phyloP scores from a whole-genome alignment of 1,140 invertebrate species.

The Zaprionus ornatus region DNA sequence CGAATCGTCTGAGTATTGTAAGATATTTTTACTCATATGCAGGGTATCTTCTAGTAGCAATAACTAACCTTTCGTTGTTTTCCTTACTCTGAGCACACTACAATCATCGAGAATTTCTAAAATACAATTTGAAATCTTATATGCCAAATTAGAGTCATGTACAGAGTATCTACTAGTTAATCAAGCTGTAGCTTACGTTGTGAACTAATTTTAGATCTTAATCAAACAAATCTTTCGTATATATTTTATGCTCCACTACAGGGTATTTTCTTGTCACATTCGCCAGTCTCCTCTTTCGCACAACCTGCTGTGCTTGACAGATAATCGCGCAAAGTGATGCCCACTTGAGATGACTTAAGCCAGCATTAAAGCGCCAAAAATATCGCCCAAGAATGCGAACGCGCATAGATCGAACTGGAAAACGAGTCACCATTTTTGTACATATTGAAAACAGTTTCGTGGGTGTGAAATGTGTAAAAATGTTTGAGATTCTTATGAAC shows the following conservation, averaged over 20 bases:
- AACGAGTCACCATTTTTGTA: conserved; percentile 60
- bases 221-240: no score
- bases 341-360: conserved; percentile 69
- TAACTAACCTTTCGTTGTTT: no score
- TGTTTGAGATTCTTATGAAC: conserved; percentile 57
- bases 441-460: conserved; percentile 32
- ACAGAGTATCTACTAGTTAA: no score
- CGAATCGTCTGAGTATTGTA: no score
- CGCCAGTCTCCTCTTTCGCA: background rate
- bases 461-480: conserved; percentile 42
- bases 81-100: no score
- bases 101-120: no score
- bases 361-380: conserved; percentile 69
- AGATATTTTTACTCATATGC: background rate
- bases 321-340: conserved; percentile 57
- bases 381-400: conserved; percentile 60
- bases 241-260: no score
- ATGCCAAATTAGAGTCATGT: no score
- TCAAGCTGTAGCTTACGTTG: no score
- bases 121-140: no score
- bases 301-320: conserved; percentile 14
- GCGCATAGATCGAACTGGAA: conserved; percentile 9
- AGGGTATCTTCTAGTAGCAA: background rate
- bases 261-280: background rate
- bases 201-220: no score